These are phyloP conservation scores for Pomacea maculata DNA, from an alignment of 1,140 invertebrate genomes.

Conservation along the genomic window DNA sequence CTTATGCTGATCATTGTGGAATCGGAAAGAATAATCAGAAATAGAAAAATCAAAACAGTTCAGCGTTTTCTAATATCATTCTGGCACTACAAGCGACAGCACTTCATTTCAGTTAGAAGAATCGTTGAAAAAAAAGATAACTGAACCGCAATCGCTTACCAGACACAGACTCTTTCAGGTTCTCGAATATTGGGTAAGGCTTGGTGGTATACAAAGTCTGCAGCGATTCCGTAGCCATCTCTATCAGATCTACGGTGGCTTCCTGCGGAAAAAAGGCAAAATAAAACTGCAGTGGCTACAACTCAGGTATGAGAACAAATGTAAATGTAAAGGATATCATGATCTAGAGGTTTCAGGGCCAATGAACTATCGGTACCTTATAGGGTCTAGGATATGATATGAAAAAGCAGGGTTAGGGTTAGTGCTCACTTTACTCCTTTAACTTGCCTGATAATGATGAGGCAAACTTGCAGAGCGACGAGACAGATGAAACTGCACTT, in stretches of 20 bases:
- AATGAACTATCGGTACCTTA: not conserved
- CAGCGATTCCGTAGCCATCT: not conserved
- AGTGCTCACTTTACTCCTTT: too few relatives aligned
- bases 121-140: not conserved
- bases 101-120: not conserved
- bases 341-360: not conserved
- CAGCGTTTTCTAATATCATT: not conserved
- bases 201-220: not conserved
- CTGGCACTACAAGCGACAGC: not conserved
- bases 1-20: not conserved
- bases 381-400: too few relatives aligned
- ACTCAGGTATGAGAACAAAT: too few relatives aligned
- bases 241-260: not conserved
- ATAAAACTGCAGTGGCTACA: not conserved
- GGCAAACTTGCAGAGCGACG: too few relatives aligned
- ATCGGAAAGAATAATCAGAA: not conserved
- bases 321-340: too few relatives aligned
- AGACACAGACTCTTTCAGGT: not conserved
- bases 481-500: too few relatives aligned
- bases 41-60: not conserved
- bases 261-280: not conserved
- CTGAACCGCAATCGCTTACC: not conserved
- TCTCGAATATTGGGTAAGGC: not conserved
- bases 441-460: too few relatives aligned
- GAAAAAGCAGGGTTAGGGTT: too few relatives aligned